A percentile compares a stretch with the other conserved stretches of the same genome.
phyloP scores from a whole-genome alignment of 2,113 vertebrate species.

The Seriola dumerili region DNA sequence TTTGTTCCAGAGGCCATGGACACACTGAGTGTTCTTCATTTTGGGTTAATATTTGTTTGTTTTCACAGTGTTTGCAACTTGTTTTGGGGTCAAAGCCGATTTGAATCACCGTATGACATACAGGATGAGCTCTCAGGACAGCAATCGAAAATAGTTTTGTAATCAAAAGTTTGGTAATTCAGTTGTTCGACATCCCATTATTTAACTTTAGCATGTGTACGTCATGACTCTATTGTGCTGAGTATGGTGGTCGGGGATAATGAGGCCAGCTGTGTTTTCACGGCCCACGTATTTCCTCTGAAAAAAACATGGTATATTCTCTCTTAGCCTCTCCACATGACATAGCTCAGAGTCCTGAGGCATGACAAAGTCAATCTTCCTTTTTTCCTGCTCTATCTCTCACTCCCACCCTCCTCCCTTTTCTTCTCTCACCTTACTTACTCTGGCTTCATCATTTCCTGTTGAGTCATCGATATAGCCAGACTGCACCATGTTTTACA shows the following conservation, averaged over 20 bases:
- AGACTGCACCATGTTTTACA: constrained; percentile 69
- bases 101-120: constrained; percentile 20
- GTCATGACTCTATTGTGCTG: constrained; percentile 40
- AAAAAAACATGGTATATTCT: constrained; percentile 35
- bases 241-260: constrained; percentile 10
- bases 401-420: constrained; percentile 57
- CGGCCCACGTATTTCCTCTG: constrained; percentile 60
- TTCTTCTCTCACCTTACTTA: constrained; percentile 65
- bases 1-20: background rate
- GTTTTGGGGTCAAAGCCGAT: constrained; percentile 58
- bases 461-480: constrained; percentile 73
- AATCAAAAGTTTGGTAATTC: background rate
- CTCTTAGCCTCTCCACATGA: constrained; percentile 7
- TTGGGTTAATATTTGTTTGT: constrained; percentile 51
- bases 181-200: constrained; percentile 9
- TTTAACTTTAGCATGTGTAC: constrained; percentile 19
- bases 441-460: constrained; percentile 76
- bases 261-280: constrained; percentile 46
- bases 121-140: background rate
- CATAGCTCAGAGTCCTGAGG: constrained; percentile 67
- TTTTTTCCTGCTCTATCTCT: constrained; percentile 54
- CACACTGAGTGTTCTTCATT: constrained; percentile 12
- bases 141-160: background rate
- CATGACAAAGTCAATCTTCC: constrained; percentile 44
- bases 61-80: constrained; percentile 19